These are phyloP conservation scores for Melieria picta DNA, from an alignment of 2,888 invertebrate genomes.

Conservation along the genomic window DNA sequence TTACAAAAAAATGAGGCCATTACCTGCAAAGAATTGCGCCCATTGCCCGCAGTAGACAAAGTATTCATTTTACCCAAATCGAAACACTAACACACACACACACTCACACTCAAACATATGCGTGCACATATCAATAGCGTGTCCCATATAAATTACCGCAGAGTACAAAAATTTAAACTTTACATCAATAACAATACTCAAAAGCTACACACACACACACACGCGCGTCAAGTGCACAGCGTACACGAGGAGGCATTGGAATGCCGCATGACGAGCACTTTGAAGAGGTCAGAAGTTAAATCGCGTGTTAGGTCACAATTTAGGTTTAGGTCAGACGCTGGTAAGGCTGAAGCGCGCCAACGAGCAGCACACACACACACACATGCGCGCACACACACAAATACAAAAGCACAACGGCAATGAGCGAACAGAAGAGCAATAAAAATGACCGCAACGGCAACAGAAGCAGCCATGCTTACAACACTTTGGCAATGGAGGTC, in stretches of 20 bases:
- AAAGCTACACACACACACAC: not conserved
- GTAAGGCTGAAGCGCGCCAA: slow-evolving; percentile 15
- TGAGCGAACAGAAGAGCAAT: too few species aligned
- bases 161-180: too few species aligned
- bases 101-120: not conserved
- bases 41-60: too few species aligned
- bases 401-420: not conserved
- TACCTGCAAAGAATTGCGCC: too few species aligned
- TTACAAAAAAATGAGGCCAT: too few species aligned
- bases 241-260: not conserved
- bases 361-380: slow-evolving; percentile 11
- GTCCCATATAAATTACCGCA: too few species aligned
- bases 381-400: slow-evolving; percentile 2
- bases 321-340: slow-evolving; percentile 59
- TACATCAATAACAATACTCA: too few species aligned
- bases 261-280: too few species aligned
- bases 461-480: too few species aligned
- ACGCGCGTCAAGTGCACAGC: not conserved
- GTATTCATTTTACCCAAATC: not conserved
- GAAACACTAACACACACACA: not conserved
- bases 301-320: slow-evolving; percentile 61
- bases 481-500: too few species aligned
- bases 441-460: slow-evolving; percentile 3
- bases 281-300: slow-evolving; percentile 11
- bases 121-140: slow-evolving; percentile 9